Evolutionary conservation across 2,113 vertebrate genomes (phyloP).

Genomic region (Pteronura brasiliensis): DNA sequence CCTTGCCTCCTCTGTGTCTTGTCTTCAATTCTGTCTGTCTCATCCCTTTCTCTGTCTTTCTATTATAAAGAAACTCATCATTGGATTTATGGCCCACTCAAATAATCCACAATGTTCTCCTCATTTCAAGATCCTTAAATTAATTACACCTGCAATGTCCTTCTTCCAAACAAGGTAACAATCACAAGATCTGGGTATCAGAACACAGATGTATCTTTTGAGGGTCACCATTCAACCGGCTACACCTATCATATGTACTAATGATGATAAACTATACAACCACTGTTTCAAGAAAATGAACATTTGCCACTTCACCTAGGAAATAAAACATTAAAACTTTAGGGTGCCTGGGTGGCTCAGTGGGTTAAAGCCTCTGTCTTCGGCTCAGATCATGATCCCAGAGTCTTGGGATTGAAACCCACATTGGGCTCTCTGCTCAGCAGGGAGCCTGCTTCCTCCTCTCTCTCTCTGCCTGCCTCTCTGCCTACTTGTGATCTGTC

Average conservation of each 20-base stretch:
- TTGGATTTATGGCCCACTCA: neutral
- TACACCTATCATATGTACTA: neutral
- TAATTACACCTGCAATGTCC: neutral
- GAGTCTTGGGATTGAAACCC: accelerated
- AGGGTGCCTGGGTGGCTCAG: too few species aligned
- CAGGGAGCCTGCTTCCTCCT: too few species aligned
- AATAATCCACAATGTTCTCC: neutral
- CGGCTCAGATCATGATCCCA: too few species aligned
- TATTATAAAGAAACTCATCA: neutral
- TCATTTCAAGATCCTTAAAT: neutral
- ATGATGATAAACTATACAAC: neutral
- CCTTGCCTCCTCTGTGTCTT: neutral
- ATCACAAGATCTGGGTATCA: neutral
- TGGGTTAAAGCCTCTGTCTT: too few species aligned
- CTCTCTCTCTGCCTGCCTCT: too few species aligned
- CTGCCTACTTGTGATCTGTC: too few species aligned
- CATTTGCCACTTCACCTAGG: neutral
- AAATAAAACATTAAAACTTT: neutral
- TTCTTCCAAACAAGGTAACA: neutral
- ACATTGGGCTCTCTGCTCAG: too few species aligned
- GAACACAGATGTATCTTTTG: neutral
- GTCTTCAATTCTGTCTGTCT: neutral
- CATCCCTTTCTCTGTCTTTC: neutral
- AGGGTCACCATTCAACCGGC: neutral
- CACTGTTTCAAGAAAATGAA: neutral